Evolutionary conservation across 2,888 invertebrate species (phyloP).

Genomic region (Amaurobius ferox): DNA sequence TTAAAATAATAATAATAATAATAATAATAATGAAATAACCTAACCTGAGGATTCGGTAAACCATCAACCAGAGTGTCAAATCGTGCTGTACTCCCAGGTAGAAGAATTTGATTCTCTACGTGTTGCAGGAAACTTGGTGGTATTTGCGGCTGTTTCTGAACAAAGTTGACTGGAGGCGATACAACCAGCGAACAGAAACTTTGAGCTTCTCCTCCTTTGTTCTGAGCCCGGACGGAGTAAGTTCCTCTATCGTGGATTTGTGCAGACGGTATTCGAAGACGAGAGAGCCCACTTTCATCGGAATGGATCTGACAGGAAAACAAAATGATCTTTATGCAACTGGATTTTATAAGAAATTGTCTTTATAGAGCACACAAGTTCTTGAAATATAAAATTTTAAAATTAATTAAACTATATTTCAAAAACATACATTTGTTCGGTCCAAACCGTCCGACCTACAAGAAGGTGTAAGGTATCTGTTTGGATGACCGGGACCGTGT

Average conservation of each 20-base stretch:
- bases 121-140: conserved; percentile 83
- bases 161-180: conserved; percentile 78
- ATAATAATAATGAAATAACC: no score
- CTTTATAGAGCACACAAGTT: no score
- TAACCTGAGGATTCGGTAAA: conserved; percentile 85
- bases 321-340: no score
- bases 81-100: conserved; percentile 82
- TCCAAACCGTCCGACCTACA: no score
- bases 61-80: conserved; percentile 87
- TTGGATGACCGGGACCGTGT: no score
- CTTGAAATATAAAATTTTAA: no score
- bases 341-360: no score
- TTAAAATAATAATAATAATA: no score
- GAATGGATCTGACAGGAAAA: neutral
- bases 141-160: conserved; percentile 27
- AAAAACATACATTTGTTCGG: no score
- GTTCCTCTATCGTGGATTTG: conserved; percentile 85
- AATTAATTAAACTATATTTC: no score
- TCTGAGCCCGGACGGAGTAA: conserved; percentile 87
- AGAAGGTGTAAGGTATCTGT: no score
- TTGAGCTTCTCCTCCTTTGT: conserved; percentile 85
- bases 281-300: conserved; percentile 25
- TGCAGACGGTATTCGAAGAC: conserved; percentile 38
- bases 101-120: conserved; percentile 82
- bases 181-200: conserved; percentile 87